Conservation (phyloP, 2,113 vertebrate genomes). For the Colossoma macropomum region DNA sequence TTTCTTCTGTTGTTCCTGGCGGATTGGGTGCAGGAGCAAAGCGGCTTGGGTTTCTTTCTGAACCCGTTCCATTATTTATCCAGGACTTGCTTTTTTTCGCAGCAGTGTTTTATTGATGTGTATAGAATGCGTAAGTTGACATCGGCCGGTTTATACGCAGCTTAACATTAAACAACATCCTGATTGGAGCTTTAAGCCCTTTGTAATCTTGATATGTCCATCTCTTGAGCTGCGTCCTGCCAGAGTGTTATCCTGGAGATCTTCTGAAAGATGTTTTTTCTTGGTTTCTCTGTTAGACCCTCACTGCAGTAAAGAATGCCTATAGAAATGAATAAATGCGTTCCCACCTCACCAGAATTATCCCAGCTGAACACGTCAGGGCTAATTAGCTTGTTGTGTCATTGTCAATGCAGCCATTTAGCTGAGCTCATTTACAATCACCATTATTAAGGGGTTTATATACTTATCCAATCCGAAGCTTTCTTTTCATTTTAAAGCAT, state of each 20-base stretch:
- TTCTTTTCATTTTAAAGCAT: slow-evolving; percentile 23
- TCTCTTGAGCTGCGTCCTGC: background rate
- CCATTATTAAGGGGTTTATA: slow-evolving; percentile 6
- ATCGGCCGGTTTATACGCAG: background rate
- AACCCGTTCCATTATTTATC: slow-evolving; percentile 11
- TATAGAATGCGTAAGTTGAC: background rate
- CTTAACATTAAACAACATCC: background rate
- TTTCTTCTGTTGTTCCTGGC: background rate
- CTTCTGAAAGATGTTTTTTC: background rate
- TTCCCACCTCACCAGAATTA: background rate
- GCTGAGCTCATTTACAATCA: background rate
- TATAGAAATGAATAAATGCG: background rate
- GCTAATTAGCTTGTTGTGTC: slow-evolving; percentile 28
- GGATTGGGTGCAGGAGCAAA: background rate
- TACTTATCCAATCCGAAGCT: slow-evolving; percentile 12
- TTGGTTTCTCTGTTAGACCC: background rate
- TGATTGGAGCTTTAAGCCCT: background rate
- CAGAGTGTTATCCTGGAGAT: background rate
- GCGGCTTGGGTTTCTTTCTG: background rate
- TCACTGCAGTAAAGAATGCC: background rate
- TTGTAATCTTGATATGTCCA: slow-evolving; percentile 5
- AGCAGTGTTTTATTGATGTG: background rate
- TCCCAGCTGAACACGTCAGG: slow-evolving; percentile 4
- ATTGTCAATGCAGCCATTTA: slow-evolving; percentile 24
- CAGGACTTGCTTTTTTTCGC: slow-evolving; percentile 7